A percentile compares a stretch with the other conserved stretches of the same genome.
Evolutionary conservation across 1,140 invertebrate genomes (phyloP).

Genomic region (Drosophila erecta): DNA sequence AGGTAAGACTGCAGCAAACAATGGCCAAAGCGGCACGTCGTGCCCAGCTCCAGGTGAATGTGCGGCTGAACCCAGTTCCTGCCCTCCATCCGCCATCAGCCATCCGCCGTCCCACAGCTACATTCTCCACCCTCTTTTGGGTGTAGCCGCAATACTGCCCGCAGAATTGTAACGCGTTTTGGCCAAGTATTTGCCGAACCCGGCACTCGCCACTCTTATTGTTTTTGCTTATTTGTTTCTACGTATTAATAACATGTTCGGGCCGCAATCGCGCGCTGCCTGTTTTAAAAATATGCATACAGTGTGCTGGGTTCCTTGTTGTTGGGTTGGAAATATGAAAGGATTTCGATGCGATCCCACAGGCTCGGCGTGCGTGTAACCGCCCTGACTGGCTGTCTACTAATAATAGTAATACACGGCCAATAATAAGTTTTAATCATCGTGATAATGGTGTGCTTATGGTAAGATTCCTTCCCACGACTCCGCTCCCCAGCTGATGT

Average conservation of each 20-base stretch:
- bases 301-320: background rate
- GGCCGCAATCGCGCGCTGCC: slow-evolving; percentile 58
- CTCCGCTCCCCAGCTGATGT: slow-evolving; percentile 55
- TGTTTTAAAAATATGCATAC: slow-evolving; percentile 80
- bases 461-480: slow-evolving; percentile 36
- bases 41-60: slow-evolving; percentile 78
- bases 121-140: slow-evolving; percentile 47
- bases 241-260: slow-evolving; percentile 82
- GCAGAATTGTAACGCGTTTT: slow-evolving; percentile 80
- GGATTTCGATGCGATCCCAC: slow-evolving; percentile 53
- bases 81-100: slow-evolving; percentile 13
- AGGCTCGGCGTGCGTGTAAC: slow-evolving; percentile 51
- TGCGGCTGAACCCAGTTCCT: slow-evolving; percentile 49
- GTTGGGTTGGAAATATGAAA: slow-evolving; percentile 63
- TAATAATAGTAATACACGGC: slow-evolving; percentile 79
- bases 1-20: slow-evolving; percentile 77
- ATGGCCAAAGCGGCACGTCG: slow-evolving; percentile 73
- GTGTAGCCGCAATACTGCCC: slow-evolving; percentile 62
- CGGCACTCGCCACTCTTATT: slow-evolving; percentile 66
- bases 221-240: slow-evolving; percentile 83
- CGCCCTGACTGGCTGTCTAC: slow-evolving; percentile 39
- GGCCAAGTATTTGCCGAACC: slow-evolving; percentile 34
- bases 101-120: slow-evolving; percentile 12
- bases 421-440: slow-evolving; percentile 83
- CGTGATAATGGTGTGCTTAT: slow-evolving; percentile 78